Evolutionary conservation across 2,888 invertebrate genomes (phyloP).

Genomic region (Phortica okadai): DNA sequence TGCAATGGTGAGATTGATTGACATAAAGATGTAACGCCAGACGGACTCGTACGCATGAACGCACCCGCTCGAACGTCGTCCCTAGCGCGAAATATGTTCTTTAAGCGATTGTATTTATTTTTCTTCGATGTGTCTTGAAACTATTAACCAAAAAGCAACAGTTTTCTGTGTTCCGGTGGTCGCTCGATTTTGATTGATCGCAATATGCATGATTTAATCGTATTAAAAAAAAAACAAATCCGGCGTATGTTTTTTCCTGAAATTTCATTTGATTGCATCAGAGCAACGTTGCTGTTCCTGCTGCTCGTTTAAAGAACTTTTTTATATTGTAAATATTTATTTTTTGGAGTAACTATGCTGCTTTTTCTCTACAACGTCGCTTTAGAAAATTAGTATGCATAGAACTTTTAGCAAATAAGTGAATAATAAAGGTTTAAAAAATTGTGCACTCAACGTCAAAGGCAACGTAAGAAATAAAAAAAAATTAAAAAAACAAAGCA

Average conservation of each 20-base stretch:
- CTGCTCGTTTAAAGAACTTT: constrained; percentile 9
- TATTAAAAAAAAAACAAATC: not conserved
- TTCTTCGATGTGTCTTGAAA: no score
- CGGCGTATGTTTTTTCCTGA: no score
- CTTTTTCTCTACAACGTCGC: constrained; percentile 35
- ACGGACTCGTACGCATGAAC: not conserved
- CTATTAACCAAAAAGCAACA: no score
- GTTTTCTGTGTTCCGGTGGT: no score
- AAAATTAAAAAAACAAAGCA: constrained; percentile 30
- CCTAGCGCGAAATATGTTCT: no score
- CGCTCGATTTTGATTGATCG: not conserved
- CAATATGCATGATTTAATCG: not conserved
- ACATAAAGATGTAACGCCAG: not conserved
- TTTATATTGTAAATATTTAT: constrained; percentile 31
- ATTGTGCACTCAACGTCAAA: constrained; percentile 64
- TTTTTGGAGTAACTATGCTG: constrained; percentile 35
- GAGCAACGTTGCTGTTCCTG: not conserved
- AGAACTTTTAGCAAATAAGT: constrained; percentile 61
- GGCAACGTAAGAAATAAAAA: constrained; percentile 49
- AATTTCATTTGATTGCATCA: no score
- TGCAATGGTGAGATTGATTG: constrained; percentile 7
- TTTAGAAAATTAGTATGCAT: constrained; percentile 60
- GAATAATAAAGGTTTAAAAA: constrained; percentile 52
- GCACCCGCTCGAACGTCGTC: not conserved
- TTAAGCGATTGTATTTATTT: no score